Evolutionary conservation across 2,888 invertebrate species (phyloP).

Genomic region (Teleiodes luculella): DNA sequence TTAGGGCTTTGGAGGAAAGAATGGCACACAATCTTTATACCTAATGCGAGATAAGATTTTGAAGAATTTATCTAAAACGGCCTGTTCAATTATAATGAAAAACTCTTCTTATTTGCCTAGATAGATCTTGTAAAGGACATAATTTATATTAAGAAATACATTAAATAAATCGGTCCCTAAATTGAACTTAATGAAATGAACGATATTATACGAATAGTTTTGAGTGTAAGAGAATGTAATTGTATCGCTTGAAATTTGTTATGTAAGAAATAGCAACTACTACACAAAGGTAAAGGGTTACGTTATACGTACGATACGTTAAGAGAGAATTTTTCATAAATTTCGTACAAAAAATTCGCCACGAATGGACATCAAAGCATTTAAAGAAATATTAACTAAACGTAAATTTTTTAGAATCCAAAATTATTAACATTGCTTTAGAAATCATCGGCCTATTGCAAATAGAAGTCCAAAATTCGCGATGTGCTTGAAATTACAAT

Average conservation of each 20-base stretch:
- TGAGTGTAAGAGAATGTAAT: not conserved
- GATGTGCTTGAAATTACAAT: conserved; percentile 18
- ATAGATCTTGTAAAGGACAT: too few relatives aligned
- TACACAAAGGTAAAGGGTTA: not conserved
- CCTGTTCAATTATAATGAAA: too few relatives aligned
- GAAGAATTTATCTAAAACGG: too few relatives aligned
- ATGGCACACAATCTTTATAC: too few relatives aligned
- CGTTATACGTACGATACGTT: too few relatives aligned
- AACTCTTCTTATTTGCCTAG: too few relatives aligned
- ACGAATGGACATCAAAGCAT: conserved; percentile 1
- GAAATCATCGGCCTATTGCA: not conserved
- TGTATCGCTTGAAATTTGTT: not conserved
- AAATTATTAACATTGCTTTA: not conserved
- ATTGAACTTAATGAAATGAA: too few relatives aligned
- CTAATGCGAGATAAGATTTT: too few relatives aligned
- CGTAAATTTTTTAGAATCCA: not conserved
- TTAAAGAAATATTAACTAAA: not conserved
- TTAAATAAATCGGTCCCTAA: too few relatives aligned
- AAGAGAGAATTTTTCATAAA: not conserved
- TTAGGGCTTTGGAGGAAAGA: too few relatives aligned
- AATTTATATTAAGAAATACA: too few relatives aligned
- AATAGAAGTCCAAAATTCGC: conserved; percentile 4
- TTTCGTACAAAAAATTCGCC: not conserved
- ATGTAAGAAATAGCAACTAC: not conserved
- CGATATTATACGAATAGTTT: not conserved